These are phyloP conservation scores for Characodon lateralis DNA, from an alignment of 2,797 vertebrate species.

Conservation along the genomic window DNA sequence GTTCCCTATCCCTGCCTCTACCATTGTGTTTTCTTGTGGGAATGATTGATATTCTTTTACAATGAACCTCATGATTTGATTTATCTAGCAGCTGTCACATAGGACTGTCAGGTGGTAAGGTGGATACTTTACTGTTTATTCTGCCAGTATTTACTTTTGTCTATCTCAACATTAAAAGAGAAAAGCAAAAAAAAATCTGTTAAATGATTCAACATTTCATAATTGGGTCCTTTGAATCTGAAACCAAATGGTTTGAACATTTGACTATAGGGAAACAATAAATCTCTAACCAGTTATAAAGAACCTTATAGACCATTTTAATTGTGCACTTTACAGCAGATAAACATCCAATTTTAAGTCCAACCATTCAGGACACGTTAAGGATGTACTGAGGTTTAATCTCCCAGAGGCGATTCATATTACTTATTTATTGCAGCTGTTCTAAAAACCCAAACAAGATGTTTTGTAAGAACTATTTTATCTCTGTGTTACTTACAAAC, in stretches of 20 bases:
- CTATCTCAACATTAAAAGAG: neutral
- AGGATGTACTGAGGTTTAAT: neutral
- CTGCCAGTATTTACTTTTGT: conserved; percentile 3
- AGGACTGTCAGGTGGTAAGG: conserved; percentile 16
- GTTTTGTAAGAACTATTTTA: no score
- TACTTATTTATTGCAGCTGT: neutral
- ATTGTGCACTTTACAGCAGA: neutral
- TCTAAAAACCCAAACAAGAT: neutral
- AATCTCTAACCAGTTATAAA: neutral
- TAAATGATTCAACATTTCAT: neutral
- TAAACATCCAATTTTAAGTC: neutral
- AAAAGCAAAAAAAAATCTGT: neutral
- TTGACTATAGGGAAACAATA: no score
- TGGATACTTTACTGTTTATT: neutral
- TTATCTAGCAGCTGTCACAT: neutral
- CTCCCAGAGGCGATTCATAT: neutral
- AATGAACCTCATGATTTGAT: conserved; percentile 16
- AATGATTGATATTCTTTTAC: conserved; percentile 34
- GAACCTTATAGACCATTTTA: neutral
- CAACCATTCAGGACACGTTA: neutral
- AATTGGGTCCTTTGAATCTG: neutral
- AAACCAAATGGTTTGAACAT: no score
- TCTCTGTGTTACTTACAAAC: no score
- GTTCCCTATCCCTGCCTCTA: conserved; percentile 1
- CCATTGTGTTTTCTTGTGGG: conserved; percentile 8